phyloP scores from a whole-genome alignment of 1,140 invertebrate species.

The Sycobia sp. region DNA sequence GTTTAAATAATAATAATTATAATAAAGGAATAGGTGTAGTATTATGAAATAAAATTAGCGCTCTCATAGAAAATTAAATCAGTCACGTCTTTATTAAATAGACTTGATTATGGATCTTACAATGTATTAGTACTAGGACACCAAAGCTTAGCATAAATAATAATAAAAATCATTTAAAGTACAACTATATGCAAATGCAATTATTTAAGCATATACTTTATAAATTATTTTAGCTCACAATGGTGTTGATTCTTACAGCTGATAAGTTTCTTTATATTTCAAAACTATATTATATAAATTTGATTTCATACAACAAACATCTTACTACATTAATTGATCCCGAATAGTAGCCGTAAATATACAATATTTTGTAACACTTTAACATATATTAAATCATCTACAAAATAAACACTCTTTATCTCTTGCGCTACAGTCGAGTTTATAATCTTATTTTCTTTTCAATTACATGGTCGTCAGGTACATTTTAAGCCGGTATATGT shows the following conservation, averaged over 20 bases:
- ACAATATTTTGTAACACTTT: conserved; percentile 30
- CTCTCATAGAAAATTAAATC: conserved; percentile 23
- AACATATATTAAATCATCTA: conserved; percentile 36
- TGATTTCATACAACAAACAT: conserved; percentile 33
- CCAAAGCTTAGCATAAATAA: conserved; percentile 35
- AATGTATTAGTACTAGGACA: conserved; percentile 32
- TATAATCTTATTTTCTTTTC: conserved; percentile 33
- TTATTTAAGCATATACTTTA: conserved; percentile 32
- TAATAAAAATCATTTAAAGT: conserved; percentile 28
- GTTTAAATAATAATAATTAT: too few relatives aligned
- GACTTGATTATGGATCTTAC: conserved; percentile 34
- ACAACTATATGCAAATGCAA: conserved; percentile 24
- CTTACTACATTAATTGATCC: conserved; percentile 29
- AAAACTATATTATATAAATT: conserved; percentile 33
- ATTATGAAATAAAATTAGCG: conserved; percentile 9
- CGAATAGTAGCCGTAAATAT: conserved; percentile 32
- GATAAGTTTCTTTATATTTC: conserved; percentile 25
- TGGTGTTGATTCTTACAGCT: conserved; percentile 30
- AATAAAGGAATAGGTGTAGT: too few relatives aligned
- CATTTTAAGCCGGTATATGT: conserved; percentile 28
- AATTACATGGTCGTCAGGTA: conserved; percentile 33
- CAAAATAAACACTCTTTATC: conserved; percentile 36
- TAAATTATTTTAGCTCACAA: conserved; percentile 25
- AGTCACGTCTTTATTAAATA: conserved; percentile 34
- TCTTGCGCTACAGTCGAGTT: conserved; percentile 32